Base-by-base conservation (phyloP, 2,888 invertebrate species). In the Hirtodrosophila trivittata region DNA sequence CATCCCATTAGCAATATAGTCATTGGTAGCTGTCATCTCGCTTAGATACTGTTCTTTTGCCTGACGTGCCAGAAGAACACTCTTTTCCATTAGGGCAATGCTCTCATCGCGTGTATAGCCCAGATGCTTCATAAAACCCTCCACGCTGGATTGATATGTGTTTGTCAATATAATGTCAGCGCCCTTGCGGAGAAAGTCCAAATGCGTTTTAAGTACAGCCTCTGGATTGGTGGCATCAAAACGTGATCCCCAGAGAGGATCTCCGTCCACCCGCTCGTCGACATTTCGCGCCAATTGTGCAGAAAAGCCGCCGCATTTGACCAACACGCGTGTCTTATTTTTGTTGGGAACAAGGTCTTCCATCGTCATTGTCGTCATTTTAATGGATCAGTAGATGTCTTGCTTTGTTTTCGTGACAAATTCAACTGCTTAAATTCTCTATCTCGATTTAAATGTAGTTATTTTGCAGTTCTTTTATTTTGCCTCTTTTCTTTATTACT, bases 191-290 rank as follows among this genome's bases (percentile, higher is more conserved):
- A 96, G 90, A 89, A 95, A 97, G 87, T 95, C 97, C 84, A 95
- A 91, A 90, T 97, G 97, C 0, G 95, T 95, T 77, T 93, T 92
- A 54, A 94, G 92, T 39, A 97, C 94, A 21, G 95, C 95, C 5
- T 94, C 93, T 1, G 95, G 95, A 88, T 96, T 92, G 0, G 95
- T 94, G 51, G 93, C 92, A 58, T 97, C 92, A 84, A 96, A 95
- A 49, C 95, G 93, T 0, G 97, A 95, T 75, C 96, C 96, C 97
- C 97, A 98, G 39, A 97, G 91, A 0, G 97, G 96, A 89, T 97
- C 96, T 0, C 95, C 95, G 89, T 97, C 95, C 57, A 96, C 94
- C 66, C 93, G 93, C 68, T 94, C 93, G 0, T 93, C 93, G 5
- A 95, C 94, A 88, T 95, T 94, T 60, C 93, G 94, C 4, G 94